Evolutionary conservation across 2,797 vertebrate species (phyloP), one percentile per base, ranked within the genome.

Genomic region (Chelidonichthys spinosus): DNA sequence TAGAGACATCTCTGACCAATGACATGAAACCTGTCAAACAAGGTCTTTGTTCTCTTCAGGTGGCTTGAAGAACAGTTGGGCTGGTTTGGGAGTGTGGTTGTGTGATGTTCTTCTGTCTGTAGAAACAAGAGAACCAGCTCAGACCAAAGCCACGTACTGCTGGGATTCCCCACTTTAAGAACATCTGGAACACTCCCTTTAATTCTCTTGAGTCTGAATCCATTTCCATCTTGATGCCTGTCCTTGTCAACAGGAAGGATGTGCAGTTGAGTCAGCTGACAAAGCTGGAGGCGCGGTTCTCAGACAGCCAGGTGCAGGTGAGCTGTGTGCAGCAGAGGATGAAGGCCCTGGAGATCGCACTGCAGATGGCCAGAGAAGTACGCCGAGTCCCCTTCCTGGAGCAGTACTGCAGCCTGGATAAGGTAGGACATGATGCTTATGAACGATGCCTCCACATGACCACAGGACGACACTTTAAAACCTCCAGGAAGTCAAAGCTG

Each of bases 311-410:
- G 11, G 47, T 42, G 0, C 79, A 81, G 37, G 63, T 90, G 49
- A n/a, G 39, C 10, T 47, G 11, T 9, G 78, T 94, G n/a, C 79
- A 91, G 68, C 71, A 87, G 55, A 91, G 66, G 49, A 75, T 87
- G 0, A 89, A 74, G 55, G 58, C 70, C 6, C 74, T 95, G 50
- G 62, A 74, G 42, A 77, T 65, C 0, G 92, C 94, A 25, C 92
- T 94, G 65, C 86, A 92, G 68, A 91, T 90, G 88, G 93, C 92
- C 71, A 91, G 50, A 74, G 85, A 94, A 72, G 78, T 95, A 4
- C 77, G 72, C 1, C 69, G 83, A 4, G 53, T 90, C 25, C 92
- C 92, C 7, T 82, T 88, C 42, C 78, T 94, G 62, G 86, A 87
- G 76, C 88, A 89, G 56, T 93, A 92, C 85, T 91, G 89, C 76